phyloP scores from a whole-genome alignment of 2,797 vertebrate species.

The Enteromius afrohamiltoni region DNA sequence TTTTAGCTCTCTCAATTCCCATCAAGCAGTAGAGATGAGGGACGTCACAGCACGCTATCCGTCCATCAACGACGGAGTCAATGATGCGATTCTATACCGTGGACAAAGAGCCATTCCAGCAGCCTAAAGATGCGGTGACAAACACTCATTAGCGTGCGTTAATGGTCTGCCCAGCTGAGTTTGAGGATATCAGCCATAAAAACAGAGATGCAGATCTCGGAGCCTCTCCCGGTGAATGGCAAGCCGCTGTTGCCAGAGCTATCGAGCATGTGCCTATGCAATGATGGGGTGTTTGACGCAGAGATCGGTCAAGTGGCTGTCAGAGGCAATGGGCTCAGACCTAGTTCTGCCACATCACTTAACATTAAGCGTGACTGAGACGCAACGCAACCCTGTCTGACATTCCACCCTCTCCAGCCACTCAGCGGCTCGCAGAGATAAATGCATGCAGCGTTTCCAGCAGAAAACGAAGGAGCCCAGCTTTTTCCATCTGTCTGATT shows the following conservation, averaged over 20 bases:
- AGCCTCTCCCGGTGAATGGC: slow-evolving; percentile 43
- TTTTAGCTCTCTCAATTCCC: neutral
- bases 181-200: slow-evolving; percentile 34
- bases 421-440: slow-evolving; percentile 28
- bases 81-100: slow-evolving; percentile 35
- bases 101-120: slow-evolving; percentile 35
- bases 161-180: slow-evolving; percentile 50
- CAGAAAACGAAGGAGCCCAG: neutral
- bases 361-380: slow-evolving; percentile 45
- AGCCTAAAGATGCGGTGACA: slow-evolving; percentile 20
- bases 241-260: slow-evolving; percentile 34
- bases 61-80: slow-evolving; percentile 46
- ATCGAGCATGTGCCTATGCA: slow-evolving; percentile 27
- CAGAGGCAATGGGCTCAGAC: slow-evolving; percentile 45
- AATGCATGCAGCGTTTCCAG: slow-evolving; percentile 18
- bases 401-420: slow-evolving; percentile 40
- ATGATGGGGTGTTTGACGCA: slow-evolving; percentile 53
- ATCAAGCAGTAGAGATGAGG: slow-evolving; percentile 7
- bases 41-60: slow-evolving; percentile 29
- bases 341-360: slow-evolving; percentile 49
- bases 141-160: slow-evolving; percentile 48
- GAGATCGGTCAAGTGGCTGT: slow-evolving; percentile 56
- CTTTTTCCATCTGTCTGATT: neutral
- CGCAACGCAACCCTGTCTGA: slow-evolving; percentile 26
- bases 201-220: slow-evolving; percentile 13